Percentiles rank a stretch among this genome's conserved stretches.
These are phyloP conservation scores for Chrysotoxum bicinctum DNA, from an alignment of 2,888 invertebrate genomes.

Conservation along the genomic window DNA sequence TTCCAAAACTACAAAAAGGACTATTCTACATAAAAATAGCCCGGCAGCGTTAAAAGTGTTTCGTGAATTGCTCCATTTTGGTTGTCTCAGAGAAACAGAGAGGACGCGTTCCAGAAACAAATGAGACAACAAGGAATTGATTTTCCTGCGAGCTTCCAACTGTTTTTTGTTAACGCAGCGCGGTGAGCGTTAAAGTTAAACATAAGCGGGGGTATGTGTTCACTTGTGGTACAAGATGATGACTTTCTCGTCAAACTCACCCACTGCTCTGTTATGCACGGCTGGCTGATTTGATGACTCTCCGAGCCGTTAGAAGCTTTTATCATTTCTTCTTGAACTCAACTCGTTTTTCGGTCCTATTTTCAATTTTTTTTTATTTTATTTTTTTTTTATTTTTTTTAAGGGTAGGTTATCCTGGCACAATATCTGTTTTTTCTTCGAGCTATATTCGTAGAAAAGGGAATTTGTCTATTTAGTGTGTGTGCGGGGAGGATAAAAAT, in stretches of 20 bases:
- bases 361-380: constrained; percentile 5
- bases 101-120: constrained; percentile 55
- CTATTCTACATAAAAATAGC: constrained; percentile 55
- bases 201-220: constrained; percentile 2
- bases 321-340: constrained; percentile 45
- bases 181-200: background rate
- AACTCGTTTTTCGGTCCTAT: constrained; percentile 32
- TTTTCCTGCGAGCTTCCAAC: constrained; percentile 59
- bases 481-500: background rate
- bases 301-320: constrained; percentile 52
- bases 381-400: constrained; percentile 12
- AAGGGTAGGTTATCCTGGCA: constrained; percentile 21
- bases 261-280: constrained; percentile 15
- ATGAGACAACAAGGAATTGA: constrained; percentile 71
- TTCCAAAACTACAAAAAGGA: constrained; percentile 39
- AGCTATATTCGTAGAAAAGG: constrained; percentile 13
- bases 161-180: background rate
- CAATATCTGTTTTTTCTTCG: constrained; percentile 35
- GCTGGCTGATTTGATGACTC: constrained; percentile 38
- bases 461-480: constrained; percentile 13
- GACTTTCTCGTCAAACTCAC: constrained; percentile 41
- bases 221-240: constrained; percentile 42
- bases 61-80: constrained; percentile 62
- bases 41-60: constrained; percentile 47
- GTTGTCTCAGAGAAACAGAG: constrained; percentile 52